Evolutionary conservation across 2,113 vertebrate species (phyloP).

Genomic region (Noturus placidus): DNA sequence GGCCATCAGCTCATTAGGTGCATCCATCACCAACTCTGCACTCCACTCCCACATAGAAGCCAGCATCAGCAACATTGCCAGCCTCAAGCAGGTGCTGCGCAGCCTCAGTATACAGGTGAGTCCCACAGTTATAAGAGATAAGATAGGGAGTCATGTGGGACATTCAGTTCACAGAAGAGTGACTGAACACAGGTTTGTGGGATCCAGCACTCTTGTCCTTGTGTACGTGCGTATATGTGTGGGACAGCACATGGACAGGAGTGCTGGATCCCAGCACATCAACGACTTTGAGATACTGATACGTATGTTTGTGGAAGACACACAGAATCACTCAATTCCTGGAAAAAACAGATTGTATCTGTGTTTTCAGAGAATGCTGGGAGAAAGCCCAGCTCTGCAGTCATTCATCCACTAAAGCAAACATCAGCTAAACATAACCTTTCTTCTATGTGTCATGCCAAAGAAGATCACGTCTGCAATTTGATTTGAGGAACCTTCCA

Average conservation of each 20-base stretch:
- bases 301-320: slow-evolving; percentile 39
- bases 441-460: neutral
- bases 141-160: neutral
- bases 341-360: slow-evolving; percentile 38
- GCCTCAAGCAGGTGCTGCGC: slow-evolving; percentile 69
- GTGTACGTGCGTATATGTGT: slow-evolving; percentile 10
- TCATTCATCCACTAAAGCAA: slow-evolving; percentile 24
- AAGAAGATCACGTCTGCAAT: neutral
- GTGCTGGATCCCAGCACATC: slow-evolving; percentile 32
- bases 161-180: neutral
- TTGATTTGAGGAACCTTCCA: neutral
- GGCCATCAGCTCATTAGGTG: slow-evolving; percentile 62
- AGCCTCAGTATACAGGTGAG: slow-evolving; percentile 75
- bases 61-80: slow-evolving; percentile 70
- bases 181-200: neutral
- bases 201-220: too few relatives aligned
- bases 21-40: slow-evolving; percentile 65
- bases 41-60: slow-evolving; percentile 71
- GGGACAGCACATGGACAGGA: neutral
- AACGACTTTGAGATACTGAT: slow-evolving; percentile 24
- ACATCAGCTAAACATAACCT: slow-evolving; percentile 31
- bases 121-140: neutral
- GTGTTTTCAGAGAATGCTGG: slow-evolving; percentile 35
- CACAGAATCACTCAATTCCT: slow-evolving; percentile 45
- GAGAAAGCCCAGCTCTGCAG: slow-evolving; percentile 13